Evolutionary conservation across 1,140 invertebrate genomes (phyloP).

Genomic region (Heliconius congener): DNA sequence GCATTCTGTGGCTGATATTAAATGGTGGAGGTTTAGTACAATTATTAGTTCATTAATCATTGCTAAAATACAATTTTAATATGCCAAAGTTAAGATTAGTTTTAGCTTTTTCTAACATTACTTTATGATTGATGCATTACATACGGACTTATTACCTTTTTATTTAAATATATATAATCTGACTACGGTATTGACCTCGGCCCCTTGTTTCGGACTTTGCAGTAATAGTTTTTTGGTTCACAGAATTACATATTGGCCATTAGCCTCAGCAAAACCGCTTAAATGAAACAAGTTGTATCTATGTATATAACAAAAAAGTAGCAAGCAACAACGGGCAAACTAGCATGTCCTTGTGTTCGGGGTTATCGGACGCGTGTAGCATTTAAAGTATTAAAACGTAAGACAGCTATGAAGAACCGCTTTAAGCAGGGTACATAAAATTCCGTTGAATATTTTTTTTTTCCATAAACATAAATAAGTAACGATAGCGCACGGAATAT

Average conservation of each 20-base stretch:
- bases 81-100: conserved; percentile 55
- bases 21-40: conserved; percentile 39
- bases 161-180: neutral
- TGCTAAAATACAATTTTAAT: conserved; percentile 53
- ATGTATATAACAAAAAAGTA: conserved; percentile 46
- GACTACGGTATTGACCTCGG: neutral
- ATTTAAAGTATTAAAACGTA: conserved; percentile 73
- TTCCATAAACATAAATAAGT: conserved; percentile 66
- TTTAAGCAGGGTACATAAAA: conserved; percentile 67
- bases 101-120: neutral
- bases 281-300: conserved; percentile 19
- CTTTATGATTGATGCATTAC: neutral
- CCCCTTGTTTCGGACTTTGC: neutral
- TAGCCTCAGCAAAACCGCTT: neutral
- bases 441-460: conserved; percentile 73
- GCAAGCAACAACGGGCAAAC: conserved; percentile 56
- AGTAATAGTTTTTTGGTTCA: neutral
- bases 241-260: conserved; percentile 16
- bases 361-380: conserved; percentile 77
- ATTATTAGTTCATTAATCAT: conserved; percentile 59
- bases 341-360: conserved; percentile 69
- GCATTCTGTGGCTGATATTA: conserved; percentile 45
- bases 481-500: conserved; percentile 72
- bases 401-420: conserved; percentile 75
- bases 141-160: neutral